Evolutionary conservation across 2,797 vertebrate species (phyloP).

Genomic region (Pangasius larnaudii): DNA sequence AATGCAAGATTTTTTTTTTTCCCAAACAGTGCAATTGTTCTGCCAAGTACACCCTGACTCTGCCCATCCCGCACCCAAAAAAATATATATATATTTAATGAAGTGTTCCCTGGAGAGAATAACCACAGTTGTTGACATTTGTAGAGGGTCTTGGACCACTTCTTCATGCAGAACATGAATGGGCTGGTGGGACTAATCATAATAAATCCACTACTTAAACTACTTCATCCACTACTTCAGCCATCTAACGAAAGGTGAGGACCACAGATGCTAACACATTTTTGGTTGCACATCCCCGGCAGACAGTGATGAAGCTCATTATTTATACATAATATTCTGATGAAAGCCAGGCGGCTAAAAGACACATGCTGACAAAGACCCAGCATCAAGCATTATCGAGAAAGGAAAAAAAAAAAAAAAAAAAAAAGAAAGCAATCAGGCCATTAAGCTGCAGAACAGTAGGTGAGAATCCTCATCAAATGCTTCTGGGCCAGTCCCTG

Average conservation of each 20-base stretch:
- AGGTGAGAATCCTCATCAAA: slow-evolving; percentile 47
- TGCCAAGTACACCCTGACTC: too few species aligned
- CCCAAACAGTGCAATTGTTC: neutral
- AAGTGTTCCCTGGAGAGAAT: neutral
- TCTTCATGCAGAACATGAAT: neutral
- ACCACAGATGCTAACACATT: neutral
- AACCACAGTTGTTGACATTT: neutral
- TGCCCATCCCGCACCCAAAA: too few species aligned
- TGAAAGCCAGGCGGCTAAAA: slow-evolving; percentile 29
- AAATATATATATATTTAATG: too few species aligned
- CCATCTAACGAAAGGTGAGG: neutral
- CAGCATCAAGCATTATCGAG: slow-evolving; percentile 29
- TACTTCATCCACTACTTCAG: neutral
- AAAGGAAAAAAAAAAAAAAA: neutral
- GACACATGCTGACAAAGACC: slow-evolving; percentile 41
- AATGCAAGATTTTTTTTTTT: neutral
- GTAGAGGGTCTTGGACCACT: neutral
- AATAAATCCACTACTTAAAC: too few species aligned
- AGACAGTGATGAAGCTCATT: slow-evolving; percentile 35
- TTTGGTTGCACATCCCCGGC: neutral
- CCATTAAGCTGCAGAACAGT: slow-evolving; percentile 38
- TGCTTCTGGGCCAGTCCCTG: neutral
- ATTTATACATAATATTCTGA: slow-evolving; percentile 32
- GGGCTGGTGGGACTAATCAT: neutral
- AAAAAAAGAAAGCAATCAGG: slow-evolving; percentile 39